Evolutionary conservation across 1,140 invertebrate species (phyloP), one percentile per base, ranked within the genome.

Genomic region (Limonius californicus): DNA sequence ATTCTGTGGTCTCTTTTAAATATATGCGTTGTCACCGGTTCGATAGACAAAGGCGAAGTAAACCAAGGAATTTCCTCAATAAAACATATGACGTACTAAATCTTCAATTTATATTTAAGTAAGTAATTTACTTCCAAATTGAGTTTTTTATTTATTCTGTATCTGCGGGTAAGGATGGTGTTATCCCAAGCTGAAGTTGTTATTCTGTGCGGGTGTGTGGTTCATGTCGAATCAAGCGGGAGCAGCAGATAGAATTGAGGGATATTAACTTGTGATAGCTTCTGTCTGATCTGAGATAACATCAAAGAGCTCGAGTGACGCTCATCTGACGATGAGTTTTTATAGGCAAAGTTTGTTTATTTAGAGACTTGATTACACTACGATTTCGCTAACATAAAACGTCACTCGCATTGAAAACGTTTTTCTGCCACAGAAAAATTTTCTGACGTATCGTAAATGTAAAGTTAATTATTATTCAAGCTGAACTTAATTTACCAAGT

Each of bases 81-180:
- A 50, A 50, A 50, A 50, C 45, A 50, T 50, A 50, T 50, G 45
- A 50, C 20, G 45, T 50, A 50, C 16, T 50, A 50, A 50, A 50
- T 50, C 45, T 50, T 50, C 45, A 50, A 50, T 50, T 50, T 50
- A 50, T 50, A 50, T 50, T 50, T 50, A 50, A 50, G 45, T 50
- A 50, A 50, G 45, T 50, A 50, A 50, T 50, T 50, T 50, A 50
- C 45, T 50, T 50, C 45, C 45, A 50, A 50, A 50, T 50, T 21
- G 45, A 19, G 45, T 50, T 50, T 55, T 55, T 30, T 55, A 55
- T 55, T 55, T 55, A 55, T 55, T 27, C 54, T 27, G 54, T 55
- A 18, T 30, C 54, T 55, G 54, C 54, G 54, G 16, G 54, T 30
- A 27, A 35, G 30, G 45, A 50, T 50, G 45, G 45, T 50, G 45